phyloP scores from a whole-genome alignment of 2,888 invertebrate species.

The Mechanitis messenoides region DNA sequence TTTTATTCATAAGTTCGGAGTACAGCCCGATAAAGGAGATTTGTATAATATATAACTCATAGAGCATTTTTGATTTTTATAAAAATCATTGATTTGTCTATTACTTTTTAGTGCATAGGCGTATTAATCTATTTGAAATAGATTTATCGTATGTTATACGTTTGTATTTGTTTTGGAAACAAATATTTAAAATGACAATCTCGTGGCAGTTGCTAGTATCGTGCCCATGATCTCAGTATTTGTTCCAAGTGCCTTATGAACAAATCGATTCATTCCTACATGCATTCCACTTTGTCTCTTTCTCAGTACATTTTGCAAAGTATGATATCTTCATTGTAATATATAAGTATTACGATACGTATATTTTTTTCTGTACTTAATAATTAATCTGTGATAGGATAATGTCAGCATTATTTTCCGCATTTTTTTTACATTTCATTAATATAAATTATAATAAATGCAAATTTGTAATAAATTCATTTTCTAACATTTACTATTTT shows the following conservation, averaged over 20 bases:
- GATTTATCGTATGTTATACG: constrained; percentile 26
- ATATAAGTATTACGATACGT: constrained; percentile 21
- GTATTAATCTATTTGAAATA: constrained; percentile 29
- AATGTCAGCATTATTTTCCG: constrained; percentile 36
- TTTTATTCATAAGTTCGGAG: too few species aligned
- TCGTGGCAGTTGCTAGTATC: constrained; percentile 12
- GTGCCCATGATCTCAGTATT: constrained; percentile 58
- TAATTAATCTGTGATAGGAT: constrained; percentile 69
- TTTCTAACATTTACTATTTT: constrained; percentile 69
- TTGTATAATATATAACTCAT: too few species aligned
- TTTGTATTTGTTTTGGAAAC: constrained; percentile 12
- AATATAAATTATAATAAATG: constrained; percentile 42
- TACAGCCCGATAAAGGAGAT: too few species aligned
- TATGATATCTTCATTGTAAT: constrained; percentile 14
- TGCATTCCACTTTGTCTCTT: constrained; percentile 46
- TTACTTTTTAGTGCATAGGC: constrained; percentile 41
- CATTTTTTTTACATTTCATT: constrained; percentile 13
- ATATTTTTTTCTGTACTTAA: constrained; percentile 50
- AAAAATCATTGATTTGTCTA: background rate
- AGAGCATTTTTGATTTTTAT: background rate
- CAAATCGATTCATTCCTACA: constrained; percentile 67
- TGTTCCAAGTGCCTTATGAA: constrained; percentile 75
- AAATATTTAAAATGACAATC: constrained; percentile 7
- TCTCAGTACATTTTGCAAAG: constrained; percentile 1
- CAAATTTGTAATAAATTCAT: constrained; percentile 76